Conservation (phyloP, 2,113 vertebrate species). For the Microcebus lehilahytsara region DNA sequence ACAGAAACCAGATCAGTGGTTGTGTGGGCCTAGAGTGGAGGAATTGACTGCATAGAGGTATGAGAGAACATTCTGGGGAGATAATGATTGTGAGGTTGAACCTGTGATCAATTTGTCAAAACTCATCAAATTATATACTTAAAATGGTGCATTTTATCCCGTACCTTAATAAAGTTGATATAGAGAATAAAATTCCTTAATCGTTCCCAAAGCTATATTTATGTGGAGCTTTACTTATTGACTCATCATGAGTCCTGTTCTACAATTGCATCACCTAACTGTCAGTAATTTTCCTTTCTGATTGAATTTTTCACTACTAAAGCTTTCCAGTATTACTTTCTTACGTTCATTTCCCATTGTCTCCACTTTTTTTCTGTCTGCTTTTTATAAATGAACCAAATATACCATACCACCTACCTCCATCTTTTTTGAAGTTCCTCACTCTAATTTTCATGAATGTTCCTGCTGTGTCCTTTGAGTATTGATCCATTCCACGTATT, state of each 20-base stretch:
- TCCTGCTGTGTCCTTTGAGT: not conserved
- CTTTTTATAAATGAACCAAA: not conserved
- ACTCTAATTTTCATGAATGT: not conserved
- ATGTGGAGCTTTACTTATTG: not conserved
- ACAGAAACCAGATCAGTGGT: not conserved
- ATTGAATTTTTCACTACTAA: not conserved
- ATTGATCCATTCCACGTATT: not conserved
- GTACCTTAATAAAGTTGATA: not conserved
- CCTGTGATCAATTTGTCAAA: not conserved
- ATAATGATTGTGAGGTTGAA: not conserved
- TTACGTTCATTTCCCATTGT: not conserved
- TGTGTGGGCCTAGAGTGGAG: not conserved
- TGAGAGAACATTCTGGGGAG: not conserved
- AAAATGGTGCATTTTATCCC: not conserved
- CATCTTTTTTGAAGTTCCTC: not conserved
- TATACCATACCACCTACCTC: not conserved
- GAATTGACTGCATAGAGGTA: not conserved
- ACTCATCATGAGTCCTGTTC: not conserved
- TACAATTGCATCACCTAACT: not conserved
- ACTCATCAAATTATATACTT: not conserved
- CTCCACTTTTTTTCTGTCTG: not conserved
- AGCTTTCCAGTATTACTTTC: not conserved
- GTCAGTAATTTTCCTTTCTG: not conserved
- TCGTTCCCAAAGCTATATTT: not conserved
- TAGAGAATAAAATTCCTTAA: not conserved